phyloP scores from a whole-genome alignment of 2,797 vertebrate genomes.

The Lepilemur ruficaudatus region DNA sequence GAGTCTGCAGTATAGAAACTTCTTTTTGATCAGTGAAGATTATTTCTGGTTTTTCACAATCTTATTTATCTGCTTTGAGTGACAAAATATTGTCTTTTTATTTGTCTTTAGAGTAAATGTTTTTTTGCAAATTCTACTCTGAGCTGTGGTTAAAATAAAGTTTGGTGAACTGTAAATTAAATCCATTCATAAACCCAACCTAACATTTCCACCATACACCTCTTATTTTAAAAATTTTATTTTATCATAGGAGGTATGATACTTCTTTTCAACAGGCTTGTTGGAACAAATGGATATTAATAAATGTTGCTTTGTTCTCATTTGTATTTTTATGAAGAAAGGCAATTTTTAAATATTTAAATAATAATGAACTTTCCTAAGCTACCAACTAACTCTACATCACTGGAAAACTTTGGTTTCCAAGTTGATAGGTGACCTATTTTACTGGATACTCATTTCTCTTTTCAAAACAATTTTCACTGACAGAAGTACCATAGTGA shows the following conservation, averaged over 20 bases:
- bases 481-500: not conserved
- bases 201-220: conserved; percentile 69
- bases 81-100: not conserved
- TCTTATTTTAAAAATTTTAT: conserved; percentile 72
- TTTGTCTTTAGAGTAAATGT: conserved; percentile 24
- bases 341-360: conserved; percentile 76
- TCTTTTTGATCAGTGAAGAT: conserved; percentile 26
- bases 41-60: not conserved
- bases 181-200: conserved; percentile 52
- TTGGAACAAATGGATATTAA: conserved; percentile 74
- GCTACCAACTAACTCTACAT: conserved; percentile 69
- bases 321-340: conserved; percentile 74
- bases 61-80: not conserved
- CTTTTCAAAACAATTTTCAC: conserved; percentile 63
- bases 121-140: conserved; percentile 72
- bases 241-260: conserved; percentile 69
- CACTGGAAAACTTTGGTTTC: conserved; percentile 58
- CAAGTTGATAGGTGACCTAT: conserved; percentile 43
- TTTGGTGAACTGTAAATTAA: conserved; percentile 72
- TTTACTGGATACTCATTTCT: conserved; percentile 64
- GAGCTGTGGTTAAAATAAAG: conserved; percentile 65
- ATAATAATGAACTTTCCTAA: conserved; percentile 76
- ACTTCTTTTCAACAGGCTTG: conserved; percentile 13
- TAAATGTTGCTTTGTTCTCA: conserved; percentile 76
- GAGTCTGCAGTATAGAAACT: not conserved